These are phyloP conservation scores for Autographa pulchrina DNA, from an alignment of 2,888 invertebrate species.

Conservation along the genomic window DNA sequence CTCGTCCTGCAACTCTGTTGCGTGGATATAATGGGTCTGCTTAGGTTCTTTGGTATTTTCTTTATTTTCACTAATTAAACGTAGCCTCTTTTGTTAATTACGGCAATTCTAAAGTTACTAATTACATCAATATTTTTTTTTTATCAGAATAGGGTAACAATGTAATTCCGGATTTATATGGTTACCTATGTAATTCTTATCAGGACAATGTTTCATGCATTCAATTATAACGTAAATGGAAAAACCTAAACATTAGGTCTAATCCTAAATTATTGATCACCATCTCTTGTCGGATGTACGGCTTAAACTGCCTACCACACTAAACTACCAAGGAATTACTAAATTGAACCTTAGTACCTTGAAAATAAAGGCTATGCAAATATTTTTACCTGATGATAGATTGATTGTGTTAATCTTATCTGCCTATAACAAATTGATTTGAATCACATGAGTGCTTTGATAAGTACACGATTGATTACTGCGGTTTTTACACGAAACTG, in stretches of 20 bases:
- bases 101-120: no score
- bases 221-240: background rate
- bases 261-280: slow-evolving; percentile 2
- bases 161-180: no score
- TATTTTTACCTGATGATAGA: background rate
- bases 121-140: no score
- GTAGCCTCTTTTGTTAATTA: no score
- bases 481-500: slow-evolving; percentile 5
- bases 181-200: no score
- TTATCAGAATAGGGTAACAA: no score
- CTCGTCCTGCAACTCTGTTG: background rate
- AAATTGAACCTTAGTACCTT: background rate
- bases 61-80: background rate
- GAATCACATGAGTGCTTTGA: slow-evolving; percentile 43
- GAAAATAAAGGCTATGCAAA: background rate
- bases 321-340: background rate
- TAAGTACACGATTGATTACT: slow-evolving; percentile 17
- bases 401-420: slow-evolving; percentile 28
- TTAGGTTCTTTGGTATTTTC: background rate
- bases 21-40: background rate
- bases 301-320: background rate
- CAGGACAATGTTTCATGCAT: background rate
- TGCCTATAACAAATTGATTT: slow-evolving; percentile 25
- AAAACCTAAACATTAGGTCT: background rate
- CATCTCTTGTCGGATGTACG: background rate